A percentile compares a stretch with the other conserved stretches of the same genome.
Conservation (phyloP, 2,797 vertebrate species). For the Eospalax fontanierii region DNA sequence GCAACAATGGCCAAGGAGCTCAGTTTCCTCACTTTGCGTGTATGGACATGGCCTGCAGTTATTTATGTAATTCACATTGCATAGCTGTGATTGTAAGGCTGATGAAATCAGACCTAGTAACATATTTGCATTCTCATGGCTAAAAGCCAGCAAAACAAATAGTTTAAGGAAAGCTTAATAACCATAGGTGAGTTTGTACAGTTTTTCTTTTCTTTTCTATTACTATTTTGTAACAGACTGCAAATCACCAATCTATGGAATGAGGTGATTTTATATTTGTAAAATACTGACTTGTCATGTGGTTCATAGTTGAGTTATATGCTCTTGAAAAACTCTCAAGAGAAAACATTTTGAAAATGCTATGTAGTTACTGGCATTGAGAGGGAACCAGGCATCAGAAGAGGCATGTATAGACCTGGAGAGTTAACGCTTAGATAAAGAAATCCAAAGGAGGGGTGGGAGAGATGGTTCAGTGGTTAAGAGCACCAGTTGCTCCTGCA, state of each 20-base stretch:
- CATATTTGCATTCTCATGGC: constrained; percentile 42
- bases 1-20: background rate
- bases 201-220: background rate
- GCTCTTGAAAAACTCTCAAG: constrained; percentile 6
- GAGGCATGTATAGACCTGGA: background rate
- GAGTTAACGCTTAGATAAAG: background rate
- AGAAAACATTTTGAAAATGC: background rate
- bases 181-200: background rate
- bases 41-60: constrained; percentile 24
- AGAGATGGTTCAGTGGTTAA: too few species aligned
- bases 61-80: constrained; percentile 34
- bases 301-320: background rate
- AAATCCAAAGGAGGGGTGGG: background rate
- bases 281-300: constrained; percentile 29
- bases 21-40: background rate
- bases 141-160: background rate
- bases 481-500: too few species aligned
- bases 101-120: constrained; percentile 16
- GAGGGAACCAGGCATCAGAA: background rate
- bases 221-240: background rate
- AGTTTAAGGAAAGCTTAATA: constrained; percentile 53
- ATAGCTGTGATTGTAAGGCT: background rate
- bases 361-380: background rate
- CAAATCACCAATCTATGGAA: constrained; percentile 34
- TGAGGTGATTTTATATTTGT: constrained; percentile 34